Evolutionary conservation across 2,113 vertebrate species (phyloP), one percentile per base, ranked within the genome.

Genomic region (Neolamprologus toae): DNA sequence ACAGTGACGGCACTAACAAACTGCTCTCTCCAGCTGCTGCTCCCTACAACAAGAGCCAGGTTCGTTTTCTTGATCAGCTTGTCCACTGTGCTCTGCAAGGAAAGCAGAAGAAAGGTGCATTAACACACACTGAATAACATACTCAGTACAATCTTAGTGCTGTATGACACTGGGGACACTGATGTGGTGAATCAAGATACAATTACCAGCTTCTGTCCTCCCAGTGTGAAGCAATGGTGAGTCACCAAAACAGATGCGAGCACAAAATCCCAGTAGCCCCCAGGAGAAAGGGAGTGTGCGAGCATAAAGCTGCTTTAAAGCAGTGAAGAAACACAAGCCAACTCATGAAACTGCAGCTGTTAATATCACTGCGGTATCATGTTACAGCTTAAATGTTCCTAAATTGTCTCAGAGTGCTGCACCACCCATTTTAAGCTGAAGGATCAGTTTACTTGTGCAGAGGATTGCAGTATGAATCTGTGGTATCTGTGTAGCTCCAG

Each of bases 21-120:
- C 95, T 97, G 97, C 91, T 97, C 97, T 71, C 97, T 95, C 97
- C 97, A 97, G 93, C 97, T 97, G 92, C 97, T 97, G 96, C 97
- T 97, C 53, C 97, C 97, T 91, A 97, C 97, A 84, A 97, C 97
- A 92, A 97, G 93, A 33, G 97, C 97, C 91, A 97, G 94, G 93
- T 97, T 97, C 0, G 97, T 97, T 95, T 97, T 97, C 93, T 97
- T 97, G 59, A 97, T 97, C 92, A 97, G 94, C 93, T 97, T 97
- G 92, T 97, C 97, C 89, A 97, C 97, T 0, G 97, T 97, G 94
- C 96, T 97, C 97, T 97, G 92, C 47, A 81, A 86, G 81, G n/a
- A 78, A 6, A 71, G 9, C 23, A 33, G 49, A 13, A 21, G 3
- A 21, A 11, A 78, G 19, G 61, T 54, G 37, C 82, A 47, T 26